A percentile compares a stretch with the other conserved stretches of the same genome.
Evolutionary conservation across 2,113 vertebrate species (phyloP).

Genomic region (Ranitomeya imitator): DNA sequence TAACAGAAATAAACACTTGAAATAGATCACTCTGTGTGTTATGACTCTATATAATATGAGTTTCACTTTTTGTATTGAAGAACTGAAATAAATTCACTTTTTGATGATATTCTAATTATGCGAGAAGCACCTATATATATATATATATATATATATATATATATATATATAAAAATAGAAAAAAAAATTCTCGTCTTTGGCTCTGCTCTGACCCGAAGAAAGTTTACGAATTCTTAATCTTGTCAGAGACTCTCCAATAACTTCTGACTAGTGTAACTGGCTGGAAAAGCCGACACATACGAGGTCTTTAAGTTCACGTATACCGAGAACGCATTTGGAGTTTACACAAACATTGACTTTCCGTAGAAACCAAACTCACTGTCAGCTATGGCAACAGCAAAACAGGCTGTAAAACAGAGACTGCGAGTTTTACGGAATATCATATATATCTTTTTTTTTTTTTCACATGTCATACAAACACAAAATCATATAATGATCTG

Average conservation of each 20-base stretch:
- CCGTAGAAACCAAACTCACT: slow-evolving; percentile 3
- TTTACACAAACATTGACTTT: slow-evolving; percentile 27
- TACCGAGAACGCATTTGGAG: slow-evolving; percentile 2
- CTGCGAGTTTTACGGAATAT: background rate
- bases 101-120: too few species aligned
- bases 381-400: slow-evolving; percentile 24
- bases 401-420: slow-evolving; percentile 16
- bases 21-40: too few species aligned
- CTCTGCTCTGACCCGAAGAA: background rate
- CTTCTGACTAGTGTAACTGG: background rate
- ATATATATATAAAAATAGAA: background rate
- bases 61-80: too few species aligned
- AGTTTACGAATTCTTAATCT: slow-evolving; percentile 17
- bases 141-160: background rate
- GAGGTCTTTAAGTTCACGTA: background rate
- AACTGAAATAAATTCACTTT: too few species aligned
- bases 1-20: too few species aligned
- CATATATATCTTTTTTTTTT: background rate
- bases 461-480: too few species aligned
- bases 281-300: slow-evolving; percentile 10
- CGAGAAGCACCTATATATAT: too few species aligned
- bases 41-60: too few species aligned
- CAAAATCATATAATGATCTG: background rate
- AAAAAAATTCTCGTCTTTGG: background rate
- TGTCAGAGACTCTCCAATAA: background rate